phyloP scores from a whole-genome alignment of 2,888 invertebrate species.

The Hirtodrosophila trivittata region DNA sequence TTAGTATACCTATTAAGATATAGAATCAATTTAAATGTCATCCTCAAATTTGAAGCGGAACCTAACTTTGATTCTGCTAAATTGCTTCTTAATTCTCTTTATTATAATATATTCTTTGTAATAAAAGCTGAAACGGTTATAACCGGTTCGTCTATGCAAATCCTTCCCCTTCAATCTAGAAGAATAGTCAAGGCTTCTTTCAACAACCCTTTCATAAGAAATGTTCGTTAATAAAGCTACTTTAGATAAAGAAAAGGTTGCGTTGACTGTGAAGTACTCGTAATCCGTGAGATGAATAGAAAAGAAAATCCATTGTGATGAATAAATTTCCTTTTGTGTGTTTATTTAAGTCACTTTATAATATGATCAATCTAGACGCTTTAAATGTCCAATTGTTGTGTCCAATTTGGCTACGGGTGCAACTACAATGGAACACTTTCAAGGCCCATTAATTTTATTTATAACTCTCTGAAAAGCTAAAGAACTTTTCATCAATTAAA shows the following conservation, averaged over 20 bases:
- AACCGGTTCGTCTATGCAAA: too few species aligned
- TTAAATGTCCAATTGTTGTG: slow-evolving; percentile 59
- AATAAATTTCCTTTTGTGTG: slow-evolving; percentile 39
- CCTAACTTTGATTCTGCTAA: too few species aligned
- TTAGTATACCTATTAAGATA: too few species aligned
- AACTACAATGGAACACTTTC: slow-evolving; percentile 37
- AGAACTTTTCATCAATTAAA: too few species aligned
- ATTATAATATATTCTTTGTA: too few species aligned
- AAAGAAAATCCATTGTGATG: slow-evolving; percentile 52
- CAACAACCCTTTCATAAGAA: slow-evolving; percentile 49
- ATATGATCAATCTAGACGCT: slow-evolving; percentile 34
- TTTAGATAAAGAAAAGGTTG: background rate
- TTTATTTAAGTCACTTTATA: slow-evolving; percentile 50
- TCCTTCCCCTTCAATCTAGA: too few species aligned
- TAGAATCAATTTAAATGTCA: too few species aligned
- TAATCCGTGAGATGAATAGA: too few species aligned
- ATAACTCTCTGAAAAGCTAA: background rate
- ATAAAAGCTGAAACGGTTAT: too few species aligned
- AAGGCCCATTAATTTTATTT: slow-evolving; percentile 41
- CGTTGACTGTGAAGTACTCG: too few species aligned
- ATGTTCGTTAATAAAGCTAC: background rate
- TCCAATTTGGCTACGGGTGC: slow-evolving; percentile 44
- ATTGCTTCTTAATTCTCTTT: too few species aligned
- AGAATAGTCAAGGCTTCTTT: slow-evolving; percentile 18
- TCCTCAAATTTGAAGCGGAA: too few species aligned